Evolutionary conservation across 2,797 vertebrate genomes (phyloP).

Genomic region (Megalops cyprinoides): DNA sequence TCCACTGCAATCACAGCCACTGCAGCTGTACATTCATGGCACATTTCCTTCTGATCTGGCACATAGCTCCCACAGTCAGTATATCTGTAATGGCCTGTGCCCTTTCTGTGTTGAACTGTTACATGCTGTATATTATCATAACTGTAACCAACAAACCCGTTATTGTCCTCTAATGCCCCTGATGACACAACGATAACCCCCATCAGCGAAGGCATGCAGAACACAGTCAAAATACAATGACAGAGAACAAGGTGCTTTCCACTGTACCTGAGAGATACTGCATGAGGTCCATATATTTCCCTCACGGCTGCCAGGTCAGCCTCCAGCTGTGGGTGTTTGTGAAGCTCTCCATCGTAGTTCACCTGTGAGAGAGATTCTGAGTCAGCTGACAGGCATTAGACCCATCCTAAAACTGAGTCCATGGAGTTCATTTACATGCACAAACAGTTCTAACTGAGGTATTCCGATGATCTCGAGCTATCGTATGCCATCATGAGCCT

Average conservation of each 20-base stretch:
- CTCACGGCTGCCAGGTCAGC: slow-evolving; percentile 85
- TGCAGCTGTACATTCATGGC: neutral
- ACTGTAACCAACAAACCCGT: neutral
- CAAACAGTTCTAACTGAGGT: neutral
- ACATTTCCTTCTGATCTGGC: neutral
- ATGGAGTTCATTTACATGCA: neutral
- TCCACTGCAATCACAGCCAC: neutral
- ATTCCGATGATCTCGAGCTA: neutral
- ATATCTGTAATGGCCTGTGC: neutral
- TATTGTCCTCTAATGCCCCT: no score
- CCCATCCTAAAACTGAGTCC: neutral
- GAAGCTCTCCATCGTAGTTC: slow-evolving; percentile 86
- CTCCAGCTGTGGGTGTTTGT: slow-evolving; percentile 85
- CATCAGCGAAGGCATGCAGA: neutral
- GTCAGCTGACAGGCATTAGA: neutral
- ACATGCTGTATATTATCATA: neutral
- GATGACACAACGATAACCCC: no score
- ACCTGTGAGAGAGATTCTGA: slow-evolving; percentile 63
- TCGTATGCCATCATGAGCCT: neutral
- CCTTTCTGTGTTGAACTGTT: no score
- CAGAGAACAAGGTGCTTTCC: neutral
- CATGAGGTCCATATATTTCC: slow-evolving; percentile 83
- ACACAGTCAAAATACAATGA: neutral
- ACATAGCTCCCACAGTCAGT: neutral
- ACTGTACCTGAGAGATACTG: slow-evolving; percentile 88